Conservation (phyloP, 2,797 vertebrate genomes). For the Mus spretus region DNA sequence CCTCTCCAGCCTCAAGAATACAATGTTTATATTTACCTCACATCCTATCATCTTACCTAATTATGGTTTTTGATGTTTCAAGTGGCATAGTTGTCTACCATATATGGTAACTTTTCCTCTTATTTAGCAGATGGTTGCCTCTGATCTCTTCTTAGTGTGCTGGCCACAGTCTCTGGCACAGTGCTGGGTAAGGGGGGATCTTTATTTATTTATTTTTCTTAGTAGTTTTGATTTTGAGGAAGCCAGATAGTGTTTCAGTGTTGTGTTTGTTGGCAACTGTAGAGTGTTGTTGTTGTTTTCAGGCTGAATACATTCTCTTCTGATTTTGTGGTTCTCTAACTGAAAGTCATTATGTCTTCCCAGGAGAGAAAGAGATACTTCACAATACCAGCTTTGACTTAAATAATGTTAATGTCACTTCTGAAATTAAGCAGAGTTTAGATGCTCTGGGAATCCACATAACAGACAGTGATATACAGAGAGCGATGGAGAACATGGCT, state of each 20-base stretch:
- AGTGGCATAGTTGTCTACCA: background rate
- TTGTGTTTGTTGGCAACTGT: background rate
- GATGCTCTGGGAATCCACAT: slow-evolving; percentile 40
- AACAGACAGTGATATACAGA: slow-evolving; percentile 48
- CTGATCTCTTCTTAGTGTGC: background rate
- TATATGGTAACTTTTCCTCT: background rate
- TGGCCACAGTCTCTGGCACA: background rate
- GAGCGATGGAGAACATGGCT: slow-evolving; percentile 27
- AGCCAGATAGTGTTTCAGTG: background rate
- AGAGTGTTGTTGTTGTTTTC: background rate
- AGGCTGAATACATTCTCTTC: background rate
- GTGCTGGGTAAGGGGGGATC: background rate
- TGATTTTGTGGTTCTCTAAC: background rate
- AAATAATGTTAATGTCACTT: slow-evolving; percentile 14
- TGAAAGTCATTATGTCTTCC: slow-evolving; percentile 25
- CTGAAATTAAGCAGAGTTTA: slow-evolving; percentile 64
- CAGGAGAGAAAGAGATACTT: slow-evolving; percentile 48
- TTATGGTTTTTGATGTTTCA: background rate
- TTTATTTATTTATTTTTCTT: too few relatives aligned
- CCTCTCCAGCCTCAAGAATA: background rate
- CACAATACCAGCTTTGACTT: background rate
- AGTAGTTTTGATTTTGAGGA: background rate
- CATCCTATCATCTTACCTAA: background rate
- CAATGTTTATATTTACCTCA: background rate
- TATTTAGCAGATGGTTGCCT: background rate